These are phyloP conservation scores for Dendroctonus valens DNA, from an alignment of 1,140 invertebrate species.

Conservation along the genomic window DNA sequence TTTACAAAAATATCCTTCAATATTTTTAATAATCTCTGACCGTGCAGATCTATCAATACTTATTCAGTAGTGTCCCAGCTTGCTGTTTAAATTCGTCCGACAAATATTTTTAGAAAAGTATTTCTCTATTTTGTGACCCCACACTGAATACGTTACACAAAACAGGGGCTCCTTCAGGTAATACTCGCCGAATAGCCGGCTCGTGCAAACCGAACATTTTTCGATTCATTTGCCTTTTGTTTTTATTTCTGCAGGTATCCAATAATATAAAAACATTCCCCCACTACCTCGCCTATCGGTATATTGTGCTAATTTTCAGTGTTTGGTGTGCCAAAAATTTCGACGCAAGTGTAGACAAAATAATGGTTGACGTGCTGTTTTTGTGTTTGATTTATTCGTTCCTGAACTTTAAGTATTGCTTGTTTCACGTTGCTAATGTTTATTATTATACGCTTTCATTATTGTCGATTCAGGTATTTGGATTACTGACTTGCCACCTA, in stretches of 20 bases:
- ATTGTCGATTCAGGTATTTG: too few relatives aligned
- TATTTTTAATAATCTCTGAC: constrained; percentile 25
- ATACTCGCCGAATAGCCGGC: constrained; percentile 9
- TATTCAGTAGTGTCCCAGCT: constrained; percentile 16
- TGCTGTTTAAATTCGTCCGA: constrained; percentile 19
- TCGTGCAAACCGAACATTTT: background rate
- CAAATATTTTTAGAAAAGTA: constrained; percentile 25
- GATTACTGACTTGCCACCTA: too few relatives aligned
- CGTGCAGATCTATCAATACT: constrained; percentile 29
- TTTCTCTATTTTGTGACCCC: constrained; percentile 6
- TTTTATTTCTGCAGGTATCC: constrained; percentile 11
- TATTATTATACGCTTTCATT: background rate
- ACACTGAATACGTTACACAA: constrained; percentile 7
- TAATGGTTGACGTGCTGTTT: constrained; percentile 5
- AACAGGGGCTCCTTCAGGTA: constrained; percentile 10
- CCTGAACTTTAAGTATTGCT: too few relatives aligned
- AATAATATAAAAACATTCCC: constrained; percentile 14
- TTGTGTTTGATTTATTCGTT: background rate
- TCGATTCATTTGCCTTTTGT: constrained; percentile 14
- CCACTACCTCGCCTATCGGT: background rate
- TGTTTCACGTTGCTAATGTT: background rate
- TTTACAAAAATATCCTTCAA: constrained; percentile 27
- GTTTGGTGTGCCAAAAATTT: constrained; percentile 14
- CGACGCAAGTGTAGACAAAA: constrained; percentile 1
- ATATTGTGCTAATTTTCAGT: constrained; percentile 4